A percentile compares a stretch with the other conserved stretches of the same genome.
Conservation (phyloP, 2,113 vertebrate genomes). For the Emydocephalus ijimae region DNA sequence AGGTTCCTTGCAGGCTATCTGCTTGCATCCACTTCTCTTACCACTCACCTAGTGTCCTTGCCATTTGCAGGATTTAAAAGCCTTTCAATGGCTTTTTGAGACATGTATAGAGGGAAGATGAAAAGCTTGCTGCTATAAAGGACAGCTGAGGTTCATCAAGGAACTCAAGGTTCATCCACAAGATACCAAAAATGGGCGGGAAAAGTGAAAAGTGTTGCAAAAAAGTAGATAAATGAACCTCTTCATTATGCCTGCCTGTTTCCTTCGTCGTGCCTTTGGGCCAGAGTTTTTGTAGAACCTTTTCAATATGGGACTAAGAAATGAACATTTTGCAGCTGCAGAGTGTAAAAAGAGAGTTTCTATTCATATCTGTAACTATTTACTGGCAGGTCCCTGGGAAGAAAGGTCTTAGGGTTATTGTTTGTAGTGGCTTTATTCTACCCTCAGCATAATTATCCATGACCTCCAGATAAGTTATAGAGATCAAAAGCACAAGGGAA, state of each 20-base stretch:
- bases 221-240: neutral
- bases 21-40: constrained; percentile 12
- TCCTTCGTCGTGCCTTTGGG: neutral
- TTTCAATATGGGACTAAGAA: neutral
- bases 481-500: neutral
- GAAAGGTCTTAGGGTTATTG: neutral
- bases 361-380: no score
- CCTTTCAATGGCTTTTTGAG: neutral
- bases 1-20: constrained; percentile 22
- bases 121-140: constrained; percentile 12
- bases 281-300: neutral
- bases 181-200: neutral
- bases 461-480: neutral
- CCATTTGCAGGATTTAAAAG: neutral
- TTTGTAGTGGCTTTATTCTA: neutral
- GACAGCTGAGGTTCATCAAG: neutral
- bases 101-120: neutral
- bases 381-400: neutral
- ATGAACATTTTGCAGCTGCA: neutral
- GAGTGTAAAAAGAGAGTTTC: neutral
- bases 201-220: neutral
- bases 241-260: neutral
- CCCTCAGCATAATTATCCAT: neutral
- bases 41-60: constrained; percentile 29
- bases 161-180: neutral